Evolutionary conservation across 2,797 vertebrate genomes (phyloP), one percentile per base, ranked within the genome.

Genomic region (Oreortyx pictus): DNA sequence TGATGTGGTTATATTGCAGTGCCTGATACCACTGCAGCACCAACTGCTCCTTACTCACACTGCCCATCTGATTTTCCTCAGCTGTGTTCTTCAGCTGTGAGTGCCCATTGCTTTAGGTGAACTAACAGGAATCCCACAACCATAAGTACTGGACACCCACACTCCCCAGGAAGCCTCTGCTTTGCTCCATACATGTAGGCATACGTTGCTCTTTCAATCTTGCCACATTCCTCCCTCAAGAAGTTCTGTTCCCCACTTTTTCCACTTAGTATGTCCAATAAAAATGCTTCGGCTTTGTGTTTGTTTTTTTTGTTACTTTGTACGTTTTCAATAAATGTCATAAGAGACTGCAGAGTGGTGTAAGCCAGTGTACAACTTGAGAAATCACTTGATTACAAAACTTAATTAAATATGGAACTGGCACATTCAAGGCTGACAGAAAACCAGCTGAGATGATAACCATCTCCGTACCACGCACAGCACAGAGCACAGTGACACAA

Each of bases 321-420:
- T 43, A 64, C 6, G 39, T 67, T 92, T 90, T 93, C 29, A 90
- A 50, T 75, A 70, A 70, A 93, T 64, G 85, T 88, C 67, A 11
- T 64, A 64, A 82, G 61, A 93, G 73, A 92, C 89, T 33, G 56
- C n/a, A 57, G 52, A 85, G 70, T 87, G 85, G 87, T 71, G 87
- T 66, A 93, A 95, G 89, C 67, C 87, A 57, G 71, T 49, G 71
- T 24, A 49, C 81, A 86, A 71, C 89, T 92, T 95, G 67, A 92
- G 92, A 95, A 94, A 95, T 95, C 90, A 59, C 64, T 94, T 50
- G 60, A 87, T 95, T 95, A 92, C 92, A 95, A 92, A 94, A 95
- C 90, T 73, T 83, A 75, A 92, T 96, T 95, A 96, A 95, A 88
- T 49, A 92, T 89, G 87, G 77, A 95, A 76, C 64, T 74, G 80